Evolutionary conservation across 2,888 invertebrate genomes (phyloP), one percentile per base, ranked within the genome.

Genomic region (Kryphioiulus occultus): DNA sequence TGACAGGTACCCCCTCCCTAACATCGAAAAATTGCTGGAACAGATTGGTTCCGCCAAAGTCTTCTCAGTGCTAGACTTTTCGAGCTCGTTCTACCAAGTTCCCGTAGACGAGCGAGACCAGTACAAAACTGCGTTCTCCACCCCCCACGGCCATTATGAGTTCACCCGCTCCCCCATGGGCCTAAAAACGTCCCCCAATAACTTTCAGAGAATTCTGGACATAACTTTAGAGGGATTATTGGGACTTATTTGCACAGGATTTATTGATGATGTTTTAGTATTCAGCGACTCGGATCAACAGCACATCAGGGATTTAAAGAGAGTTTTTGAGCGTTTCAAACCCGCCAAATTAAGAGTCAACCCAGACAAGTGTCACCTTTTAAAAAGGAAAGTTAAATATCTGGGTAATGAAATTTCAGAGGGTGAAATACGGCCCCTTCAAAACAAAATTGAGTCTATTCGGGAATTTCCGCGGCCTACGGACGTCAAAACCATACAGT

Each of bases 11-110:
- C 84, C 87, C 22, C 85, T 87, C 3, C 86, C 47, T 0, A 42
- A 42, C 19, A 87, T 87, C 3, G 42, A 85, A 39, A 30, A 19
- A 12, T 19, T 85, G 4, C 32, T 89, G 0, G 88, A 88, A 30
- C 26, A 89, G 17, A 85, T 92, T 10, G 88, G 90, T 0, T 91
- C 90, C 0, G 89, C 89, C 30, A 89, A 86, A 7, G 90, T 89
- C 42, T 88, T 89, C 42, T 91, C 91, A 0, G 90, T 90, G 0
- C 88, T 92, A 0, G 91, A 92, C 86, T 87, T 91, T 35, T 90
- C 44, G 4, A 47, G 86, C 12, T 88, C 88, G 1, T 89, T 88
- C 39, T 89, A 84, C n/a, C 89, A 88, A 59, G 59, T 89, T 17
- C 86, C 53, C 35, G 78, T 89, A 30, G 9, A 59, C 1, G 44